Base-by-base conservation (phyloP, 2,888 invertebrate genomes). In the Pristionchus maxplancki region DNA sequence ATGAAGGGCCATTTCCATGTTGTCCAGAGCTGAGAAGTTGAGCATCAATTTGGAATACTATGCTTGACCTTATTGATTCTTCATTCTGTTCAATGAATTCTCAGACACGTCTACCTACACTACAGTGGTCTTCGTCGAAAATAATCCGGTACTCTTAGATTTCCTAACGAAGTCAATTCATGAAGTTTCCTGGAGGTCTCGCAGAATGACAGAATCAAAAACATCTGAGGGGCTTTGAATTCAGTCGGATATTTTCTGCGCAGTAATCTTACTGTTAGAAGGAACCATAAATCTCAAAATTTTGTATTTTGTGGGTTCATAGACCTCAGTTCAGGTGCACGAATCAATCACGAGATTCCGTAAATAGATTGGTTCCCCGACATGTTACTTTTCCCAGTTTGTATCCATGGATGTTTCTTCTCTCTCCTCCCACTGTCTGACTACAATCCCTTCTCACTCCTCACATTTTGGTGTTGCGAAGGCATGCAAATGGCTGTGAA, bases 401-500 rank as follows among this genome's bases (percentile, higher is more conserved):
- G 64, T 31, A 67, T 11, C 13, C 28, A 62, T 62, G 62, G n/a
- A 62, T 31, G 64, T 67, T 31, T 11, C 34, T 34, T 34, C 28
- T 34, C 28, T 67, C 9, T 9, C 28, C 31, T 67, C 64, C 31
- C 34, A 28, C 64, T 34, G 28, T 28, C 28, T 67, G n/a, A 9
- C 44, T 78, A 78, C 40, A 44, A 37, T 44, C n/a, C 28, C 58
- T 20, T 58, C n/a, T n/a, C n/a, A n/a, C n/a, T 71, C 37, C 78
- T 53, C 37, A 85, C 84, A 20, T n/a, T 40, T 24, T 34, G 15
- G 40, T 85, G 84, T 37, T 85, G 64, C 37, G 20, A 64, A 44
- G 58, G 64, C 62, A 85, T 24, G 44, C 64, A 62, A 11, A 85
- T 85, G 4, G 84, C 84, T 2, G 84, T 85, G 48, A 85, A 85